Evolutionary conservation across 2,113 vertebrate genomes (phyloP).

Genomic region (Gnathonemus longibarbis): DNA sequence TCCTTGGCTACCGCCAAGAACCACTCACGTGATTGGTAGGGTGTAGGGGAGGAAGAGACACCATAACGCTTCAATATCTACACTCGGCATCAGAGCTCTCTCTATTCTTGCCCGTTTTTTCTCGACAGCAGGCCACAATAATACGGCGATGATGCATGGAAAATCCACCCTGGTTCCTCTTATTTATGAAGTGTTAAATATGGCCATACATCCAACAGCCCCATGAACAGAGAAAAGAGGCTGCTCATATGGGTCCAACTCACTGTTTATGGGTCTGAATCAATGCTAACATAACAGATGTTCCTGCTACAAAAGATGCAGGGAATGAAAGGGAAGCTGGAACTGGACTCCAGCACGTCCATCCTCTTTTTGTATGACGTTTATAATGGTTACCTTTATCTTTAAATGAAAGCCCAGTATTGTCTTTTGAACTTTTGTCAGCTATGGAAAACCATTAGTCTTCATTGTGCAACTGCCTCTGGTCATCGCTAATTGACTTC

Average conservation of each 20-base stretch:
- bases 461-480: neutral
- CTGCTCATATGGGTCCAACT: neutral
- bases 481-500: neutral
- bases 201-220: neutral
- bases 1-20: neutral
- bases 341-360: neutral
- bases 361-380: neutral
- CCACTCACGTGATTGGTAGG: neutral
- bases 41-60: neutral
- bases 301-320: neutral
- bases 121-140: neutral
- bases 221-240: neutral
- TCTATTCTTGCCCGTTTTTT: neutral
- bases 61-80: neutral
- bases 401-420: neutral
- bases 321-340: neutral
- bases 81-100: neutral
- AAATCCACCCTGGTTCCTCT: neutral
- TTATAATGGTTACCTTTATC: neutral
- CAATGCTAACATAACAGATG: neutral
- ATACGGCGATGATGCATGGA: neutral
- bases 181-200: constrained; percentile 5
- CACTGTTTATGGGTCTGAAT: neutral
- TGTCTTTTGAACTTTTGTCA: constrained; percentile 7
- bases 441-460: constrained; percentile 24